A percentile compares a stretch with the other conserved stretches of the same genome.
phyloP scores from a whole-genome alignment of 1,140 invertebrate genomes.

The Pachypeltis micranthus region DNA sequence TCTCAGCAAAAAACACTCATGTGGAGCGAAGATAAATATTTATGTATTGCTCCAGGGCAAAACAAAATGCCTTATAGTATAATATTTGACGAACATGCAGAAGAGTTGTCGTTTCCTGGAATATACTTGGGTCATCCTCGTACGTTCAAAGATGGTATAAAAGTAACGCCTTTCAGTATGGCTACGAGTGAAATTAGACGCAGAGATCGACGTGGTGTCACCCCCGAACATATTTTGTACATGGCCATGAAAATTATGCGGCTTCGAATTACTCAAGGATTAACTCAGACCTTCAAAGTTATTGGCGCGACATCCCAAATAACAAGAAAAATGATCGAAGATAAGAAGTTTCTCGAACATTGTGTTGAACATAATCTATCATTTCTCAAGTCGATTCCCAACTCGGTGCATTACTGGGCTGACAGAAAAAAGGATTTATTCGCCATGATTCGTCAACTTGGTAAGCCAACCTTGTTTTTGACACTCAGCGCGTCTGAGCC shows the following conservation, averaged over 20 bases:
- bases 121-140: constrained; percentile 32
- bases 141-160: constrained; percentile 26
- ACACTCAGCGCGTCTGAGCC: constrained; percentile 26
- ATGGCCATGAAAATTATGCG: constrained; percentile 27
- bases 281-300: constrained; percentile 26
- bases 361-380: constrained; percentile 26
- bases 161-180: constrained; percentile 25
- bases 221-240: constrained; percentile 26
- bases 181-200: constrained; percentile 26
- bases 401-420: constrained; percentile 19
- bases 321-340: constrained; percentile 23
- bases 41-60: constrained; percentile 30
- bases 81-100: constrained; percentile 29
- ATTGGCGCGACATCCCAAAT: constrained; percentile 24
- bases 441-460: constrained; percentile 30
- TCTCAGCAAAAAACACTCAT: constrained; percentile 31
- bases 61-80: constrained; percentile 23
- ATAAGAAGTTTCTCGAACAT: constrained; percentile 19
- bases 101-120: constrained; percentile 33
- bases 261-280: constrained; percentile 18
- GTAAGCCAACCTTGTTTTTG: constrained; percentile 30
- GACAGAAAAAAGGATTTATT: constrained; percentile 34
- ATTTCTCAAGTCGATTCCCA: constrained; percentile 24
- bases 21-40: constrained; percentile 30
- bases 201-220: constrained; percentile 24